Evolutionary conservation across 1,140 invertebrate genomes (phyloP).

Genomic region (Cepaea nemoralis): DNA sequence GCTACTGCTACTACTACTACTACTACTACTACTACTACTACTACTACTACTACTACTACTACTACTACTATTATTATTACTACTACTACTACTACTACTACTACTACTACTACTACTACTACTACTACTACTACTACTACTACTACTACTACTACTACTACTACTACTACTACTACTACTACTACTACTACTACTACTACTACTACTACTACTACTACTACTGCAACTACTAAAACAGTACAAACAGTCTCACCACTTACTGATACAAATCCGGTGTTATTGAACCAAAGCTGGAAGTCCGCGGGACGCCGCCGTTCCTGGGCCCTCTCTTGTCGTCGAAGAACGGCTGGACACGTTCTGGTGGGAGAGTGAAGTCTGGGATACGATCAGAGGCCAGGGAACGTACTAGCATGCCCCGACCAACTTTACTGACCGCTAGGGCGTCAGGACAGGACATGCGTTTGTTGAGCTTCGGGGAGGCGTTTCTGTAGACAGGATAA

Average conservation of each 20-base stretch:
- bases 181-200: no score
- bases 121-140: no score
- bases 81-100: no score
- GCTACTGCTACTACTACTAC: no score
- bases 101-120: no score
- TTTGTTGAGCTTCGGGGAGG: slow-evolving; percentile 54
- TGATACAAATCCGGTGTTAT: slow-evolving; percentile 61
- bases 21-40: no score
- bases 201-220: no score
- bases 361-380: slow-evolving; percentile 61
- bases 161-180: no score
- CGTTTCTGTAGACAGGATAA: slow-evolving; percentile 39
- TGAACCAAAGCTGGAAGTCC: slow-evolving; percentile 51
- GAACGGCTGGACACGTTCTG: slow-evolving; percentile 61
- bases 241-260: slow-evolving; percentile 38
- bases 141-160: no score
- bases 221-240: no score
- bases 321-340: slow-evolving; percentile 32
- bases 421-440: slow-evolving; percentile 18
- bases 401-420: slow-evolving; percentile 48
- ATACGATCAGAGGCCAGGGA: slow-evolving; percentile 56
- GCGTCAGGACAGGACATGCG: slow-evolving; percentile 57
- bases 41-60: no score
- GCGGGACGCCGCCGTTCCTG: slow-evolving; percentile 23
- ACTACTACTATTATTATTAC: no score